These are phyloP conservation scores for Channa maculata DNA, from an alignment of 2,113 vertebrate species.

Conservation along the genomic window DNA sequence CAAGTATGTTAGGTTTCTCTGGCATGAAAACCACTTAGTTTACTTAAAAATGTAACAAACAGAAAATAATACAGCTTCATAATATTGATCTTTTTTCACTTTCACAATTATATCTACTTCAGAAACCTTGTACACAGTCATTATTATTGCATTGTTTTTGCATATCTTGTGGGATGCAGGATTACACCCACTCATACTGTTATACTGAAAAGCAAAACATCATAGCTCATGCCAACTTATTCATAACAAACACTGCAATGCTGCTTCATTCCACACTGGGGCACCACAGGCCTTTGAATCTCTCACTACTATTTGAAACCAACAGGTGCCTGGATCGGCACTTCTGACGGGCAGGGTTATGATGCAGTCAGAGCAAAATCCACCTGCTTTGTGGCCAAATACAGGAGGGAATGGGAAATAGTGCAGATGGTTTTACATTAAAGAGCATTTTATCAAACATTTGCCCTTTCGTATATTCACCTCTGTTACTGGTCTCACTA, in stretches of 20 bases:
- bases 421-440: too few species aligned
- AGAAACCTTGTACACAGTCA: constrained; percentile 82
- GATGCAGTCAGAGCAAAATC: background rate
- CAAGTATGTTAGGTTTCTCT: constrained; percentile 95
- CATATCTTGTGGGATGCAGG: constrained; percentile 97
- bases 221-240: constrained; percentile 40
- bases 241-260: constrained; percentile 35
- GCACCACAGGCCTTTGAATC: constrained; percentile 40
- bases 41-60: constrained; percentile 87
- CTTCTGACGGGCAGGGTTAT: constrained; percentile 31
- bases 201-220: constrained; percentile 60
- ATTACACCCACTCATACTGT: constrained; percentile 67
- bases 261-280: constrained; percentile 57
- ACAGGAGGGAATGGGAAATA: too few species aligned
- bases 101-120: constrained; percentile 85
- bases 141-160: constrained; percentile 99
- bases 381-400: too few species aligned
- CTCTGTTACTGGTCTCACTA: too few species aligned
- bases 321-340: constrained; percentile 29
- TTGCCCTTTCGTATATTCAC: too few species aligned
- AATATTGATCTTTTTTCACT: constrained; percentile 60
- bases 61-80: constrained; percentile 83
- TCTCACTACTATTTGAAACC: constrained; percentile 25
- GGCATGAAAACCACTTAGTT: constrained; percentile 87
- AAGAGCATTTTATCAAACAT: too few species aligned